Percentiles rank a stretch among this genome's conserved stretches.
Conservation (phyloP, 2,888 invertebrate species). For the Priocnemis perturbator region DNA sequence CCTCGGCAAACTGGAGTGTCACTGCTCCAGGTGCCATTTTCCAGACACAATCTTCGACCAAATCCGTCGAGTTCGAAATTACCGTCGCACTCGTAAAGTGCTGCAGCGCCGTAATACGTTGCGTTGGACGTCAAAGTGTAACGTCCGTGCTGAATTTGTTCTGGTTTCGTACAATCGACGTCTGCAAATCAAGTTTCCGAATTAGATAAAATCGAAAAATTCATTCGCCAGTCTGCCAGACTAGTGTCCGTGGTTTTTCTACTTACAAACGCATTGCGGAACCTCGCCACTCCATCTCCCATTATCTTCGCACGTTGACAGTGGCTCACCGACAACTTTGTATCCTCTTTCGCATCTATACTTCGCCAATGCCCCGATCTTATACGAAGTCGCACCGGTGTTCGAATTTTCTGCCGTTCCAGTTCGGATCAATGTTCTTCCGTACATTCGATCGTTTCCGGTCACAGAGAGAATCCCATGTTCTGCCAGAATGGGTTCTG, state of each 20-base stretch:
- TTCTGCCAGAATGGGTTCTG: constrained; percentile 88
- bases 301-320: constrained; percentile 90
- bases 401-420: constrained; percentile 82
- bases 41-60: constrained; percentile 88
- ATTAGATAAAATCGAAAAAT: constrained; percentile 3
- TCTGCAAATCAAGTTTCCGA: constrained; percentile 76
- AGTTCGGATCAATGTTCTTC: constrained; percentile 85
- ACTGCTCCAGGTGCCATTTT: constrained; percentile 94
- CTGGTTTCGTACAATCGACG: constrained; percentile 90
- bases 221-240: not conserved
- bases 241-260: not conserved
- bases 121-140: constrained; percentile 90
- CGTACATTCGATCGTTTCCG: constrained; percentile 93
- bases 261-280: constrained; percentile 90
- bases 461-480: constrained; percentile 93
- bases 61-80: constrained; percentile 90
- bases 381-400: constrained; percentile 85
- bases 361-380: constrained; percentile 90
- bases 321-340: constrained; percentile 89
- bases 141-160: constrained; percentile 83
- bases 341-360: constrained; percentile 94
- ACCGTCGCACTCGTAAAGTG: constrained; percentile 87
- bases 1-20: constrained; percentile 88
- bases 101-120: constrained; percentile 92
- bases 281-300: constrained; percentile 91